Conservation (phyloP, 2,113 vertebrate species). For the Hippocampus barbouri region DNA sequence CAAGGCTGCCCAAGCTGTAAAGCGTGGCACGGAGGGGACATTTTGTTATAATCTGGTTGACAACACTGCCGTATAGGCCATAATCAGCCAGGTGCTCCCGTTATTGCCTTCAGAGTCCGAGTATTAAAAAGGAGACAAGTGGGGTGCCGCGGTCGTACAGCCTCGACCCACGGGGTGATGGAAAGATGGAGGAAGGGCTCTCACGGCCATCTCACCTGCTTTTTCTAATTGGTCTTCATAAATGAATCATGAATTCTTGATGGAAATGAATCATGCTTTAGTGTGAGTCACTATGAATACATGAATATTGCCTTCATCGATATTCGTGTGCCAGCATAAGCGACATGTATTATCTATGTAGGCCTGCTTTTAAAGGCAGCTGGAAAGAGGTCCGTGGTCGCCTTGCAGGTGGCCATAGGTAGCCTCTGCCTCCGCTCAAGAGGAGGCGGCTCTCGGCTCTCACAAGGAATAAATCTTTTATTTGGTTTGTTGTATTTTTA, state of each 20-base stretch:
- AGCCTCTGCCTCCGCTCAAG: constrained; percentile 23
- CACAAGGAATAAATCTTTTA: constrained; percentile 81
- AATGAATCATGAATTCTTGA: constrained; percentile 96
- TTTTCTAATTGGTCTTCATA: constrained; percentile 94
- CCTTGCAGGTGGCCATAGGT: constrained; percentile 65
- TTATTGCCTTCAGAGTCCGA: constrained; percentile 21
- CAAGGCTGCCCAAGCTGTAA: not conserved
- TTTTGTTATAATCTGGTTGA: constrained; percentile 24
- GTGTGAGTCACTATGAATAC: not conserved
- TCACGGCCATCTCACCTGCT: constrained; percentile 80
- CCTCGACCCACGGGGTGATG: constrained; percentile 71
- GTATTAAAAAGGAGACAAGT: constrained; percentile 20
- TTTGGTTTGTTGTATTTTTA: constrained; percentile 77
- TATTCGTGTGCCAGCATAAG: constrained; percentile 21
- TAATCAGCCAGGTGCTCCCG: constrained; percentile 9
- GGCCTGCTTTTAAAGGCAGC: constrained; percentile 22
- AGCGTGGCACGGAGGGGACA: not conserved
- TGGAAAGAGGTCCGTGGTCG: constrained; percentile 59
- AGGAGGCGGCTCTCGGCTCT: constrained; percentile 63
- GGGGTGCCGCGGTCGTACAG: constrained; percentile 25
- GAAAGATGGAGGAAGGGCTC: constrained; percentile 78
- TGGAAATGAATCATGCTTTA: constrained; percentile 82
- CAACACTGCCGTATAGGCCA: not conserved
- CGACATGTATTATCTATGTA: constrained; percentile 9
- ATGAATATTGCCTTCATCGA: constrained; percentile 6